phyloP scores from a whole-genome alignment of 92 coral and sea anemone genomes.

The Phenganax marumi region DNA sequence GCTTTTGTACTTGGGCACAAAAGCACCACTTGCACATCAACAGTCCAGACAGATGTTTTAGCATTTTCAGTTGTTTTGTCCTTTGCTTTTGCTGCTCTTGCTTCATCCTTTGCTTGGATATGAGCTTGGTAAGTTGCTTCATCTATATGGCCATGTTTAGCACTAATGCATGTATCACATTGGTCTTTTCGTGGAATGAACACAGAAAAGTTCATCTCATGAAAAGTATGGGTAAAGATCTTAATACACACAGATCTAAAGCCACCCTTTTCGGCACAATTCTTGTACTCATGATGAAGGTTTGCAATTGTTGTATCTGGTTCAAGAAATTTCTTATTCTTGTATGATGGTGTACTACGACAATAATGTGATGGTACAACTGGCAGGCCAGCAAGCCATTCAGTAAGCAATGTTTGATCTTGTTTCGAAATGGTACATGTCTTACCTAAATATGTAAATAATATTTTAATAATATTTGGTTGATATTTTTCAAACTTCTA shows the following conservation, averaged over 20 bases:
- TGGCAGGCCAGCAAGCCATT: conserved; percentile 21
- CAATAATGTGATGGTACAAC: conserved; percentile 39
- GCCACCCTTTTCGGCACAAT: conserved; percentile 3
- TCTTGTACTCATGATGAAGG: neutral
- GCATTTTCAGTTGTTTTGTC: conserved; percentile 14
- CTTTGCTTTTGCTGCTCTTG: conserved; percentile 14
- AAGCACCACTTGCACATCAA: conserved; percentile 46
- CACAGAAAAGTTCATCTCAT: conserved; percentile 21
- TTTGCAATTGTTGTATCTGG: neutral
- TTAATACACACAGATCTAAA: neutral
- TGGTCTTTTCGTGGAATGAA: conserved; percentile 32
- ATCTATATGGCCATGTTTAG: conserved; percentile 11
- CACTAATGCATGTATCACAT: conserved; percentile 24
- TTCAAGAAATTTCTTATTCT: conserved; percentile 4
- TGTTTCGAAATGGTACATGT: neutral
- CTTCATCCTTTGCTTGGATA: conserved; percentile 23
- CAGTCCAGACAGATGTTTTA: neutral
- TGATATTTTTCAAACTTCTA: neutral
- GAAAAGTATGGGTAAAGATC: conserved; percentile 6
- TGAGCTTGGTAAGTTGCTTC: conserved; percentile 12
- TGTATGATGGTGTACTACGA: neutral
- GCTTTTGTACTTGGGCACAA: conserved; percentile 18
- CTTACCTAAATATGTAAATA: neutral
- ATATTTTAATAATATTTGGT: neutral
- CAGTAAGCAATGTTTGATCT: neutral